A percentile compares a stretch with the other conserved stretches of the same genome.
Evolutionary conservation across 2,797 vertebrate genomes (phyloP).

Genomic region (Sebastes iracundus): DNA sequence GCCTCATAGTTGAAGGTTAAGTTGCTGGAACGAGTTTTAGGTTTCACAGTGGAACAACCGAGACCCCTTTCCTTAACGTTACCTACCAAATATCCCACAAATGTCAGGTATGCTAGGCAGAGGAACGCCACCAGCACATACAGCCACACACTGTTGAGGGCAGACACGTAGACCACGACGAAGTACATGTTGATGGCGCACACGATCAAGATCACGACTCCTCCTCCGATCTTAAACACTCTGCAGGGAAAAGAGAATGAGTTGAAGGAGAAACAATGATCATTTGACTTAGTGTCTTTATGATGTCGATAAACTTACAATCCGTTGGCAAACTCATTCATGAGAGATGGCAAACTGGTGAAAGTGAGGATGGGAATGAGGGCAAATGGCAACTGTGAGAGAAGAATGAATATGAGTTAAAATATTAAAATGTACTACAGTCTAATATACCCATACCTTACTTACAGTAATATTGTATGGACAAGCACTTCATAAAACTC

Average conservation of each 20-base stretch:
- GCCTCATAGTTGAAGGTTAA: neutral
- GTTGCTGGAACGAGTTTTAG: neutral
- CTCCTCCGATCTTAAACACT: slow-evolving; percentile 85
- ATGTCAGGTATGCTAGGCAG: slow-evolving; percentile 85
- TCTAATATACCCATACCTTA: neutral
- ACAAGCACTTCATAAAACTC: neutral
- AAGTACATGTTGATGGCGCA: slow-evolving; percentile 93
- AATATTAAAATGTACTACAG: neutral
- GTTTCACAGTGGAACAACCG: neutral
- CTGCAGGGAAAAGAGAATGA: slow-evolving; percentile 62
- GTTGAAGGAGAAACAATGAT: neutral
- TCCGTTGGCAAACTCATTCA: slow-evolving; percentile 92
- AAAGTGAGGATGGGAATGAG: slow-evolving; percentile 93
- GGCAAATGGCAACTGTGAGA: slow-evolving; percentile 89
- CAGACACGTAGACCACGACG: slow-evolving; percentile 86
- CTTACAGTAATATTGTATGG: neutral
- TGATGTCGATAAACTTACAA: slow-evolving; percentile 80
- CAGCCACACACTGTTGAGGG: slow-evolving; percentile 79
- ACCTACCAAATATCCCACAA: slow-evolving; percentile 92
- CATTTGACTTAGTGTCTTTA: neutral
- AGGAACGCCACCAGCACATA: slow-evolving; percentile 84
- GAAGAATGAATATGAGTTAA: neutral
- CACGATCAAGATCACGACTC: slow-evolving; percentile 84
- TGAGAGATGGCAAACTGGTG: slow-evolving; percentile 89
- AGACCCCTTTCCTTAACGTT: neutral